phyloP scores from a whole-genome alignment of 2,888 invertebrate genomes.

The Nymphalis c-album region DNA sequence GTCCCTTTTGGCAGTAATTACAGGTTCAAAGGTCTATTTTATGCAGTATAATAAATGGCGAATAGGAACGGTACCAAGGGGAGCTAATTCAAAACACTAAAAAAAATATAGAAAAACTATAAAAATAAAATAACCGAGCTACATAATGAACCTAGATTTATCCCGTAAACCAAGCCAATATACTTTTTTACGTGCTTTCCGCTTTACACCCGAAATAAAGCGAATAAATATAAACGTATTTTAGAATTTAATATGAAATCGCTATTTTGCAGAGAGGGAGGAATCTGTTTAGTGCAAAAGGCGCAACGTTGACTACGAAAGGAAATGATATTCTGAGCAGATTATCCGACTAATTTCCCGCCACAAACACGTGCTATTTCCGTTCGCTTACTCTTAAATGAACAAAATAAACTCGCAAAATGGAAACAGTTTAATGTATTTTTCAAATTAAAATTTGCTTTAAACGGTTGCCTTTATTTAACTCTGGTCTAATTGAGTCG shows the following conservation, averaged over 20 bases:
- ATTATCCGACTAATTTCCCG: slow-evolving; percentile 72
- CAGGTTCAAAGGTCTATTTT: no score
- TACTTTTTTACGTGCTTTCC: slow-evolving; percentile 9
- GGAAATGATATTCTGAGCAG: slow-evolving; percentile 72
- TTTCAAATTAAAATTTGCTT: slow-evolving; percentile 16
- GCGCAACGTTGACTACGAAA: slow-evolving; percentile 50
- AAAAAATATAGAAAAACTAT: no score
- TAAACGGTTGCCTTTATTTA: slow-evolving; percentile 3
- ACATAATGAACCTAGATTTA: background rate
- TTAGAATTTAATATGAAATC: slow-evolving; percentile 9
- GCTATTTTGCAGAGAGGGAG: slow-evolving; percentile 39
- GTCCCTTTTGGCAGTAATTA: no score
- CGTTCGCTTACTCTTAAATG: slow-evolving; percentile 37
- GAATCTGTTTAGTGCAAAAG: slow-evolving; percentile 55
- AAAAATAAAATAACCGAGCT: background rate
- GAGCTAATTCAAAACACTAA: no score
- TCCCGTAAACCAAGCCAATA: background rate
- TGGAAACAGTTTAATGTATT: slow-evolving; percentile 22
- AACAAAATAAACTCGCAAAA: slow-evolving; percentile 30
- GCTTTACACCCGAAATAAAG: slow-evolving; percentile 8
- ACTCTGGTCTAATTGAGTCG: background rate
- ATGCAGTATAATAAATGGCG: no score
- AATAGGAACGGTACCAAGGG: no score
- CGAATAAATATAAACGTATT: slow-evolving; percentile 6
- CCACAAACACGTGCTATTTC: slow-evolving; percentile 53